These are phyloP conservation scores for Sinelater perroti DNA, from an alignment of 2,888 invertebrate species.

Conservation along the genomic window DNA sequence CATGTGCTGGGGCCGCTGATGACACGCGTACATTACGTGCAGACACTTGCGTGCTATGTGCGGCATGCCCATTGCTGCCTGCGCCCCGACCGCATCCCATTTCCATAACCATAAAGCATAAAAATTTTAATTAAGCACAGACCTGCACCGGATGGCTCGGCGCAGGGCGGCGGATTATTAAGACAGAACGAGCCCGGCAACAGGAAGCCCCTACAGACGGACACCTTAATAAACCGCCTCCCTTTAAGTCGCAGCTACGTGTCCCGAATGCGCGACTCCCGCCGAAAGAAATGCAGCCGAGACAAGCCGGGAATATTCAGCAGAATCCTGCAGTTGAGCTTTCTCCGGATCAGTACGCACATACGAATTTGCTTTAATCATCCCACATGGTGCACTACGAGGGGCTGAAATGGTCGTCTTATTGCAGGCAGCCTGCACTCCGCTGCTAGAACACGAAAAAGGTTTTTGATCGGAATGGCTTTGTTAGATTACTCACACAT, in stretches of 20 bases:
- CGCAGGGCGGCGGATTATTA: slow-evolving; percentile 21
- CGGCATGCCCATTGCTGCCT: slow-evolving; percentile 7
- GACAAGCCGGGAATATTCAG: slow-evolving; percentile 13
- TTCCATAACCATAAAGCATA: slow-evolving; percentile 16
- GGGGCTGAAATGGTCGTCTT: no score
- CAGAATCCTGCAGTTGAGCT: slow-evolving; percentile 16
- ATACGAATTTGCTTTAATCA: slow-evolving; percentile 12
- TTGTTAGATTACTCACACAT: no score
- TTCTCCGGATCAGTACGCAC: slow-evolving; percentile 1
- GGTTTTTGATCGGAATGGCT: no score
- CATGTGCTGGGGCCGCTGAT: slow-evolving; percentile 19
- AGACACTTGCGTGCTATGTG: slow-evolving; percentile 20
- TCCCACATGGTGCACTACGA: background rate
- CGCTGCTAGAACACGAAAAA: no score
- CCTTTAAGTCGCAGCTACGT: slow-evolving; percentile 31
- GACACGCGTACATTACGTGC: slow-evolving; percentile 20
- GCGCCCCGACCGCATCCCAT: background rate
- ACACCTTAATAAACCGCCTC: slow-evolving; percentile 35
- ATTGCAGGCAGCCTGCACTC: no score
- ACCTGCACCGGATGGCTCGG: background rate
- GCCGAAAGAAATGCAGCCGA: slow-evolving; percentile 20
- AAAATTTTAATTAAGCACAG: slow-evolving; percentile 20
- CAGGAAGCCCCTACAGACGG: slow-evolving; percentile 29
- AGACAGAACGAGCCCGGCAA: slow-evolving; percentile 19
- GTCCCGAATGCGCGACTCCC: slow-evolving; percentile 22